Conservation (phyloP, 2,113 vertebrate species). For the Burhinus oedicnemus region DNA sequence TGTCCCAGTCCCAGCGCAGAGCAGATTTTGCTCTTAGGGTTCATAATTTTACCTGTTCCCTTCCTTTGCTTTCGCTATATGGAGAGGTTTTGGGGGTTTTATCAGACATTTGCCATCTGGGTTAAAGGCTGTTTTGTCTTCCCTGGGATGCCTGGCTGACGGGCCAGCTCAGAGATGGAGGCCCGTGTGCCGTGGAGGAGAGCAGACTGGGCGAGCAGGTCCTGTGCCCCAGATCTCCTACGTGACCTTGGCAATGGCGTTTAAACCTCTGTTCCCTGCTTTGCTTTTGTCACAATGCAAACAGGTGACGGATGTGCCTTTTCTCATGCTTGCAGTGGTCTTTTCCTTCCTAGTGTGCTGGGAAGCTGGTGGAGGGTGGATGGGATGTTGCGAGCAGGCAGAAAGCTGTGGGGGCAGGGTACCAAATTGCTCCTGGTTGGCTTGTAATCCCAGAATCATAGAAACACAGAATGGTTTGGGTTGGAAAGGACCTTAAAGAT, state of each 20-base stretch:
- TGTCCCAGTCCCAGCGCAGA: rapidly evolving
- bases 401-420: rapidly evolving
- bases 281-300: not conserved
- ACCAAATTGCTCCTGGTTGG: not conserved
- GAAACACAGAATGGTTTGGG: too few relatives aligned
- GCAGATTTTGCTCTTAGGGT: not conserved
- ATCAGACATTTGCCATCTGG: rapidly evolving
- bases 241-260: not conserved
- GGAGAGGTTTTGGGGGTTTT: rapidly evolving
- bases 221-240: not conserved
- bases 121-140: not conserved
- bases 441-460: too few relatives aligned
- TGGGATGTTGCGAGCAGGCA: not conserved
- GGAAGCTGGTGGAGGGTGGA: not conserved
- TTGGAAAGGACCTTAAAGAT: too few relatives aligned
- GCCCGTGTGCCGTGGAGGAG: rapidly evolving
- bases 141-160: rapidly evolving
- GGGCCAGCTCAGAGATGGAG: not conserved
- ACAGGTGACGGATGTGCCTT: not conserved
- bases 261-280: not conserved
- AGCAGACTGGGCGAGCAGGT: not conserved
- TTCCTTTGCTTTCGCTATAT: rapidly evolving
- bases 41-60: not conserved
- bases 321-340: not conserved
- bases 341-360: rapidly evolving